Percentiles rank a stretch among this genome's conserved stretches.
phyloP scores from a whole-genome alignment of 2,888 invertebrate species.

The Tethea ocularis region DNA sequence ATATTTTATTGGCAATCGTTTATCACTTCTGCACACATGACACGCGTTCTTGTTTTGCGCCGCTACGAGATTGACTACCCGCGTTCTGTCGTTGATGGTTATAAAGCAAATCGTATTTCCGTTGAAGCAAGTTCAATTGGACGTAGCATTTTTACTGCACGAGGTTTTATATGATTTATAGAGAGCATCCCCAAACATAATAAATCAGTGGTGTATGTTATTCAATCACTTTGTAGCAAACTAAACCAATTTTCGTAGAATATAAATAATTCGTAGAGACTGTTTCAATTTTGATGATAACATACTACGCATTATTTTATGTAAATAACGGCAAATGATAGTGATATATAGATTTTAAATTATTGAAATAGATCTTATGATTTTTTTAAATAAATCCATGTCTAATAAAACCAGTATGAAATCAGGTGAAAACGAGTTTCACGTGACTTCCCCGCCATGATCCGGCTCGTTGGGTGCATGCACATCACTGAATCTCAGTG shows the following conservation, averaged over 20 bases:
- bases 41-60: constrained; percentile 19
- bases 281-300: too few species aligned
- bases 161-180: not conserved
- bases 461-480: constrained; percentile 40
- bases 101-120: constrained; percentile 11
- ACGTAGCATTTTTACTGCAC: not conserved
- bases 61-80: not conserved
- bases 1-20: constrained; percentile 71
- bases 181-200: not conserved
- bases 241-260: too few species aligned
- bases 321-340: too few species aligned
- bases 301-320: too few species aligned
- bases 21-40: constrained; percentile 57
- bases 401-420: not conserved
- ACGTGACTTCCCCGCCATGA: constrained; percentile 43
- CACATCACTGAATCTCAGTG: constrained; percentile 45
- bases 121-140: not conserved
- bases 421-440: constrained; percentile 19
- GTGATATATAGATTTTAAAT: too few species aligned
- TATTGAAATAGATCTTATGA: too few species aligned
- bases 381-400: not conserved
- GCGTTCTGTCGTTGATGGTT: constrained; percentile 1
- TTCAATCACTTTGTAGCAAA: too few species aligned
- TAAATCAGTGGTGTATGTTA: too few species aligned
- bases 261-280: too few species aligned